Evolutionary conservation across 2,113 vertebrate genomes (phyloP).

Genomic region (Tachuris rubrigastra): DNA sequence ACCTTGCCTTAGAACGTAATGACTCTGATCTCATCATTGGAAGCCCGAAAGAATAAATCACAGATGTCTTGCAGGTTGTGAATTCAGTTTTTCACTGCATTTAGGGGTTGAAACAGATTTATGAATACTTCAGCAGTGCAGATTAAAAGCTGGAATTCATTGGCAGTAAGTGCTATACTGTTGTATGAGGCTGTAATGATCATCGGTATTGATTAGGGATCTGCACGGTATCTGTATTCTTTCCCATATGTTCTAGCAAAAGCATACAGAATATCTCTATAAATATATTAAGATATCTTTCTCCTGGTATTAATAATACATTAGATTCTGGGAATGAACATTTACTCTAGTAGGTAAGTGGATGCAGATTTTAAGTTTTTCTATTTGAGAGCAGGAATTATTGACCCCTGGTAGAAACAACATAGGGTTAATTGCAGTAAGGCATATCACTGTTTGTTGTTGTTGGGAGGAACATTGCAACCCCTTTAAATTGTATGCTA

Average conservation of each 20-base stretch:
- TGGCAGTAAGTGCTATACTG: background rate
- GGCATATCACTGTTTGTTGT: background rate
- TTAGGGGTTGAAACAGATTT: slow-evolving; percentile 35
- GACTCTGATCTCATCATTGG: slow-evolving; percentile 46
- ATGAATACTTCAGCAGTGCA: slow-evolving; percentile 19
- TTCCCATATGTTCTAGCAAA: background rate
- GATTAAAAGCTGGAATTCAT: slow-evolving; percentile 26
- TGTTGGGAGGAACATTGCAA: background rate
- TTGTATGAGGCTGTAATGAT: background rate
- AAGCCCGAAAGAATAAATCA: slow-evolving; percentile 51
- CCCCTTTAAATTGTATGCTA: background rate
- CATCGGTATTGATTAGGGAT: background rate
- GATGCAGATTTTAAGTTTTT: background rate
- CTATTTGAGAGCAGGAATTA: background rate
- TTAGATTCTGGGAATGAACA: background rate
- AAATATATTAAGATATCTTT: background rate
- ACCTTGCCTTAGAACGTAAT: slow-evolving; percentile 27
- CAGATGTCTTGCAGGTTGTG: background rate
- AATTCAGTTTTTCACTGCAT: slow-evolving; percentile 23
- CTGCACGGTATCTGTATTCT: background rate
- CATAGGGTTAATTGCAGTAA: background rate
- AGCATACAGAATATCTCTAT: background rate
- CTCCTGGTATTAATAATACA: background rate
- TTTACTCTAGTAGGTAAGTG: background rate
- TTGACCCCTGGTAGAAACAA: background rate